Percentiles rank a stretch among this genome's conserved stretches.
phyloP scores from a whole-genome alignment of 2,113 vertebrate species.

The Chiloscyllium plagiosum region DNA sequence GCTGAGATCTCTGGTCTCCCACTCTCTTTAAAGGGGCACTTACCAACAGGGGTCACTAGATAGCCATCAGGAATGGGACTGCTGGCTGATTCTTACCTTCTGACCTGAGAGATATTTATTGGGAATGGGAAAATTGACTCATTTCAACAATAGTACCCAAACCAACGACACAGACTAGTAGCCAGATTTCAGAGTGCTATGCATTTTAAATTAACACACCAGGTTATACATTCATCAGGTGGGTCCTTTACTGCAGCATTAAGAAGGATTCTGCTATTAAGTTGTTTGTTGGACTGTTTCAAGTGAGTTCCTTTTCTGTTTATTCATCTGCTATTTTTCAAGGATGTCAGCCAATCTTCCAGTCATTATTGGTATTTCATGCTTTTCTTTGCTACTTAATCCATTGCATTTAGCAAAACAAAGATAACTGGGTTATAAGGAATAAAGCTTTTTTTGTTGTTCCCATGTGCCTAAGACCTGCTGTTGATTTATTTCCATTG shows the following conservation, averaged over 20 bases:
- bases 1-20: background rate
- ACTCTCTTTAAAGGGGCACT: background rate
- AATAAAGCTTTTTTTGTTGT: background rate
- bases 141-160: background rate
- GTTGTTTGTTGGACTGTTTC: background rate
- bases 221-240: background rate
- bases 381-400: background rate
- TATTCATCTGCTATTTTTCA: background rate
- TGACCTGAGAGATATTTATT: background rate
- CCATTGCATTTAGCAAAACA: background rate
- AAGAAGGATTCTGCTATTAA: background rate
- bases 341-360: background rate
- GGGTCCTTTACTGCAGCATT: background rate
- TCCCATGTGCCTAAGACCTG: background rate
- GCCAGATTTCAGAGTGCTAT: background rate
- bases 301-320: background rate
- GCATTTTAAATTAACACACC: background rate
- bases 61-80: background rate
- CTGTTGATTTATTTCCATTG: background rate
- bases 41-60: constrained; percentile 14
- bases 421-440: background rate
- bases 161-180: background rate
- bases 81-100: background rate
- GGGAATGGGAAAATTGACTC: background rate
- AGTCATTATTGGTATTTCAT: background rate